Evolutionary conservation across 2,113 vertebrate species (phyloP).

Genomic region (Leptobrachium ailaonicum): DNA sequence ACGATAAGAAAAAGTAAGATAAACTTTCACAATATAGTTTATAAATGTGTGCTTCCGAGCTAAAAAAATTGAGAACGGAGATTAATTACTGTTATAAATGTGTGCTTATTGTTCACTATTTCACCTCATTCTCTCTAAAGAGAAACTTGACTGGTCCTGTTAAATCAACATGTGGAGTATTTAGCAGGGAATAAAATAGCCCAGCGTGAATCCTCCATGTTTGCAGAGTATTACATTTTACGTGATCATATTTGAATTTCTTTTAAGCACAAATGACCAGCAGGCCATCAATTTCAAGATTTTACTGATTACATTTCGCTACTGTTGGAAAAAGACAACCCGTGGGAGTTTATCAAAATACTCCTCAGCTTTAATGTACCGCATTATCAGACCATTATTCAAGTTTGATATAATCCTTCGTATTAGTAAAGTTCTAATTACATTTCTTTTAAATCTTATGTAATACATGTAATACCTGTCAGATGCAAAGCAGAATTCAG

Average conservation of each 20-base stretch:
- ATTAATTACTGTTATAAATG: constrained; percentile 17
- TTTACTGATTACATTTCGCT: constrained; percentile 65
- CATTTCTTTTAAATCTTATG: constrained; percentile 22
- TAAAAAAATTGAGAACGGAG: background rate
- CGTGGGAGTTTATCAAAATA: constrained; percentile 67
- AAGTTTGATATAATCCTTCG: constrained; percentile 31
- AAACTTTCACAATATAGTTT: too few species aligned
- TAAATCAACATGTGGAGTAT: constrained; percentile 47
- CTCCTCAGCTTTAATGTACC: constrained; percentile 55
- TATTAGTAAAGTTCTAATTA: constrained; percentile 39
- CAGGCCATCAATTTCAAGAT: constrained; percentile 62
- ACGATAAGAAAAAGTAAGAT: too few species aligned
- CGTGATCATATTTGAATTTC: constrained; percentile 53
- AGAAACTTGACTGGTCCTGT: constrained; percentile 4
- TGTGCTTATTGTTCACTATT: constrained; percentile 6
- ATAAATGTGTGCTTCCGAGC: too few species aligned
- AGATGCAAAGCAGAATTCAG: constrained; percentile 9
- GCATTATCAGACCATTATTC: constrained; percentile 50
- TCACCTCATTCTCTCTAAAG: constrained; percentile 5
- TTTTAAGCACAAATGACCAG: constrained; percentile 65
- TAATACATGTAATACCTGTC: constrained; percentile 7
- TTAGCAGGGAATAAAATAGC: constrained; percentile 60
- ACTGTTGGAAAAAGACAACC: constrained; percentile 61
- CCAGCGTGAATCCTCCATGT: constrained; percentile 54
- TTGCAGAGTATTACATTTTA: constrained; percentile 51